These are phyloP conservation scores for Tanytarsus gracilentus DNA, from an alignment of 2,888 invertebrate species.

Conservation along the genomic window DNA sequence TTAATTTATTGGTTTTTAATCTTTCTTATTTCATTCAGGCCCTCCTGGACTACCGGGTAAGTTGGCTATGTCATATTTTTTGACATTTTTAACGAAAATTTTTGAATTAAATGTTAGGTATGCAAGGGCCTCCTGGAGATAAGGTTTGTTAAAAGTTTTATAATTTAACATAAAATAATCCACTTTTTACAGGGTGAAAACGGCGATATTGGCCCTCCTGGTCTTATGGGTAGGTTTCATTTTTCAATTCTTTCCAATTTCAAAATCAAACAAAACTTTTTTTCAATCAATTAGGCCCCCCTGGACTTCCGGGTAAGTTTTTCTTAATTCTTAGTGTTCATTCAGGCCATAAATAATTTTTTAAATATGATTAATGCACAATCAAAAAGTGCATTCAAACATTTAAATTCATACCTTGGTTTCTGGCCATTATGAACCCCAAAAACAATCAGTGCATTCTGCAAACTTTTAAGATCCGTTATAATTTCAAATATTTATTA, in stretches of 20 bases:
- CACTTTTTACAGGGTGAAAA: background rate
- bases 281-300: slow-evolving; percentile 44
- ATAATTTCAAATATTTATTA: background rate
- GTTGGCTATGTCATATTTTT: background rate
- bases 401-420: background rate
- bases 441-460: background rate
- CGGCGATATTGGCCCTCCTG: slow-evolving; percentile 87
- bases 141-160: slow-evolving; percentile 42
- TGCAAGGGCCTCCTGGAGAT: slow-evolving; percentile 76
- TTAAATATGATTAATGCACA: too few relatives aligned
- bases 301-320: slow-evolving; percentile 36
- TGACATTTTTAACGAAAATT: background rate
- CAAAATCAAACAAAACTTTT: background rate
- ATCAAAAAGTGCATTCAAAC: background rate
- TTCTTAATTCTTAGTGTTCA: background rate
- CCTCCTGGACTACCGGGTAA: slow-evolving; percentile 10
- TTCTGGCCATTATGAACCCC: background rate
- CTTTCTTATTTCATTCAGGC: background rate
- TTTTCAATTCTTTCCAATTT: slow-evolving; percentile 35
- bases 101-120: slow-evolving; percentile 40
- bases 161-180: background rate
- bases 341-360: too few relatives aligned
- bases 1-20: background rate
- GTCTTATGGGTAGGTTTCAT: slow-evolving; percentile 71
- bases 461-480: too few relatives aligned